A percentile compares a stretch with the other conserved stretches of the same genome.
These are phyloP conservation scores for Eupithecia abbreviata DNA, from an alignment of 2,888 invertebrate genomes.

Conservation along the genomic window DNA sequence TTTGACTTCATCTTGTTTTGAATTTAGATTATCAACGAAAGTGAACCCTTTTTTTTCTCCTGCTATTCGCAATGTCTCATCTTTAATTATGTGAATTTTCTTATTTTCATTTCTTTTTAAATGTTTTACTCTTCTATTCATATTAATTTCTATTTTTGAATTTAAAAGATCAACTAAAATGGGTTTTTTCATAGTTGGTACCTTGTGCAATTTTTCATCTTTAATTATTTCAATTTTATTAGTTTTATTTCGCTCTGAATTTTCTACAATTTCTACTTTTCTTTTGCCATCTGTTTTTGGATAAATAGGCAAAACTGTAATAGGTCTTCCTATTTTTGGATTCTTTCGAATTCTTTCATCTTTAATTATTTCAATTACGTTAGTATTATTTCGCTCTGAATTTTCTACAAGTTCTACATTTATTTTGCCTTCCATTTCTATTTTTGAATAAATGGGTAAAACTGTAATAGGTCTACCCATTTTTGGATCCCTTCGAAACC, in stretches of 20 bases:
- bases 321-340: not conserved
- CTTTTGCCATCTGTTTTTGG: not conserved
- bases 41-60: not conserved
- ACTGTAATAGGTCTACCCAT: not conserved
- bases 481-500: not conserved
- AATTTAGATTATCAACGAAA: not conserved
- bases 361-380: not conserved
- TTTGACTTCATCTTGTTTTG: slow-evolving; percentile 6
- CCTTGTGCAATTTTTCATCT: not conserved
- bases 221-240: not conserved
- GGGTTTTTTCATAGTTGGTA: not conserved
- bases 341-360: not conserved
- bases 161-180: not conserved
- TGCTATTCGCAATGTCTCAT: not conserved
- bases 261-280: not conserved
- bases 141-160: not conserved
- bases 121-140: not conserved
- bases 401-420: not conserved
- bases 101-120: not conserved
- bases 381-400: not conserved
- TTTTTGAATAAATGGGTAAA: not conserved
- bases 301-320: not conserved
- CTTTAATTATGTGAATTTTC: slow-evolving; percentile 3
- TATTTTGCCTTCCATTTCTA: not conserved
- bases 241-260: not conserved